Conservation (phyloP, 2,888 invertebrate species). For the Aelia acuminata region DNA sequence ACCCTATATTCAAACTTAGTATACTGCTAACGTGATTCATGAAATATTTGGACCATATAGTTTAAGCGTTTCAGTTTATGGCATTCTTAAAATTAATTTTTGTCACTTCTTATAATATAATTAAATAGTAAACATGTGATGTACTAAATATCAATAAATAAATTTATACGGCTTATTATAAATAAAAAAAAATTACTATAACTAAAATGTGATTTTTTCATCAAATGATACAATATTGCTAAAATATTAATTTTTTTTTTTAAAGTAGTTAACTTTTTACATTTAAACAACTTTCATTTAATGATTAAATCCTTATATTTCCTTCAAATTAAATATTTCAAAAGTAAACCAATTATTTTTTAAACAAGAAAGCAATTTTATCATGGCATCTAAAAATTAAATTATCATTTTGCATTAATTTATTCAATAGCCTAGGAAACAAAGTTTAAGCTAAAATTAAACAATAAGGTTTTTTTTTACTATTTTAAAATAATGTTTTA, state of each 20-base stretch:
- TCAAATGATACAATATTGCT: not conserved
- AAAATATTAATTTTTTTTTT: not conserved
- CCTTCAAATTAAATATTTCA: no score
- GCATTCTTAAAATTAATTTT: not conserved
- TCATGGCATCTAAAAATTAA: no score
- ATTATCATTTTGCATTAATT: no score
- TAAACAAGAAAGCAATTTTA: no score
- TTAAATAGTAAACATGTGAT: not conserved
- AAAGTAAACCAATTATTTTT: no score
- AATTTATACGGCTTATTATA: not conserved
- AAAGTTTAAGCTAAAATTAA: no score
- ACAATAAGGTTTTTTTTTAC: no score
- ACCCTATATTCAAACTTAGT: not conserved
- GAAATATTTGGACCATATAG: slow-evolving; percentile 1
- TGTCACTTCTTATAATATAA: not conserved
- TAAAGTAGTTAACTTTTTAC: not conserved
- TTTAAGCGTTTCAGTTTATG: not conserved
- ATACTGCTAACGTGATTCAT: not conserved
- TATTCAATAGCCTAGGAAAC: no score
- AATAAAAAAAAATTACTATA: not conserved
- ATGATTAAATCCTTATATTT: not conserved
- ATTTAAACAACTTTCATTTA: not conserved
- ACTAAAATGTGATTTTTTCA: not conserved
- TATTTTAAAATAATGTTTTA: no score
- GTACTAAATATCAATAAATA: not conserved